Evolutionary conservation across 2,797 vertebrate genomes (phyloP).

Genomic region (Leuciscus waleckii): DNA sequence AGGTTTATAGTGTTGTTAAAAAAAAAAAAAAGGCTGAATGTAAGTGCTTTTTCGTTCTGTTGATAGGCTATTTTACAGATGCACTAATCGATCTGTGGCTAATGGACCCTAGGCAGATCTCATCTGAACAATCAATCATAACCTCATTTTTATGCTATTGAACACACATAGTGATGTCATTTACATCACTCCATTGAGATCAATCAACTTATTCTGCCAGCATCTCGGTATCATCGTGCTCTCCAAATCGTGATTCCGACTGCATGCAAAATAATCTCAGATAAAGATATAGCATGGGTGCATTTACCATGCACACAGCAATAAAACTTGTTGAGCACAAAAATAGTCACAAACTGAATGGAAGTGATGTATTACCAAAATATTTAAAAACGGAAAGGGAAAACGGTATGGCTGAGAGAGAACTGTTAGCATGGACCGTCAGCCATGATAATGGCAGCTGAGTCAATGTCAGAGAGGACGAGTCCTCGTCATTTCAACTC

Average conservation of each 20-base stretch:
- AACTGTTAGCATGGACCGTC: slow-evolving; percentile 29
- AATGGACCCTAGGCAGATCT: slow-evolving; percentile 20
- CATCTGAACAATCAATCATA: slow-evolving; percentile 41
- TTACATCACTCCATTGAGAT: slow-evolving; percentile 41
- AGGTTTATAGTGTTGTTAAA: neutral
- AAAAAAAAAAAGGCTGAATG: neutral
- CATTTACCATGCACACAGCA: neutral
- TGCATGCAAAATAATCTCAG: slow-evolving; percentile 29
- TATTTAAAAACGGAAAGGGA: slow-evolving; percentile 50
- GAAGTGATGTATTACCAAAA: neutral
- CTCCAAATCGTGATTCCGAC: neutral
- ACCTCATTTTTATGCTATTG: slow-evolving; percentile 30
- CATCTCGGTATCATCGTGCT: neutral
- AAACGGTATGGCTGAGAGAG: neutral
- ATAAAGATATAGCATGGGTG: slow-evolving; percentile 9
- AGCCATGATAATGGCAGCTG: slow-evolving; percentile 61
- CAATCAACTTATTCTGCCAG: slow-evolving; percentile 25
- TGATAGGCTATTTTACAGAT: slow-evolving; percentile 32
- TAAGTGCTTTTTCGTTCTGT: slow-evolving; percentile 13
- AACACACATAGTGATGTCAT: slow-evolving; percentile 36
- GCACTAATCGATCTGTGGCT: slow-evolving; percentile 17
- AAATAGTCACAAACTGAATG: neutral
- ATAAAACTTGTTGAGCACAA: neutral
- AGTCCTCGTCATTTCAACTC: slow-evolving; percentile 74
- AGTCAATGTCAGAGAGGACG: slow-evolving; percentile 70